phyloP scores from a whole-genome alignment of 2,113 vertebrate species.

The Neofelis nebulosa region DNA sequence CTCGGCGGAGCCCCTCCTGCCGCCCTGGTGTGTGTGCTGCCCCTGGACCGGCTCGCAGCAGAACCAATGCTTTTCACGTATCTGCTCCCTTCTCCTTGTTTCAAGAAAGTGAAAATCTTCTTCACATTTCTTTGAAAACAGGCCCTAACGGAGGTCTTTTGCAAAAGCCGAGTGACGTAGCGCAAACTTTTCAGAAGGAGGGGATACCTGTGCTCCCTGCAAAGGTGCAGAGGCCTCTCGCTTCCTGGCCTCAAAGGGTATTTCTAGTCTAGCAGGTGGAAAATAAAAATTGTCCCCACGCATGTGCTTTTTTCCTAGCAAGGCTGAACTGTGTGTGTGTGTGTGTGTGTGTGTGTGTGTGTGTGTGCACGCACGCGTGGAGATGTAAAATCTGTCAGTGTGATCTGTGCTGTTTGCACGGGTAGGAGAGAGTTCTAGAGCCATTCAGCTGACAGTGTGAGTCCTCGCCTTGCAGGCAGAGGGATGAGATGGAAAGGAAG shows the following conservation, averaged over 20 bases:
- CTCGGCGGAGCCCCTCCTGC: neutral
- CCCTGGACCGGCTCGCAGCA: accelerated
- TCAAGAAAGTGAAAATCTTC: neutral
- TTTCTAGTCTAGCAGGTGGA: no score
- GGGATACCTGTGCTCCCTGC: neutral
- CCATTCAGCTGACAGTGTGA: accelerated
- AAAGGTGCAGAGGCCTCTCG: neutral
- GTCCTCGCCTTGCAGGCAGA: neutral
- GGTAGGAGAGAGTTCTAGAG: neutral
- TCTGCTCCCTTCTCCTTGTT: neutral
- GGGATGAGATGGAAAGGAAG: neutral
- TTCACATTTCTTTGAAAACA: neutral
- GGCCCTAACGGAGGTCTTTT: neutral
- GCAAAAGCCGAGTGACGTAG: neutral
- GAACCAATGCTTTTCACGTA: neutral
- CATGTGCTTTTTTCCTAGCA: neutral
- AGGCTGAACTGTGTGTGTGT: neutral
- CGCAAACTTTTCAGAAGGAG: neutral
- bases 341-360: neutral
- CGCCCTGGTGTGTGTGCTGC: accelerated
- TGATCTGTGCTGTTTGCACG: accelerated
- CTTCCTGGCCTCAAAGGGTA: neutral
- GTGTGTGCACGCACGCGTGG: accelerated
- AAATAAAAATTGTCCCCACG: accelerated
- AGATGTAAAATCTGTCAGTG: neutral